Conservation (phyloP, 2,113 vertebrate genomes). For the Carlito syrichta region DNA sequence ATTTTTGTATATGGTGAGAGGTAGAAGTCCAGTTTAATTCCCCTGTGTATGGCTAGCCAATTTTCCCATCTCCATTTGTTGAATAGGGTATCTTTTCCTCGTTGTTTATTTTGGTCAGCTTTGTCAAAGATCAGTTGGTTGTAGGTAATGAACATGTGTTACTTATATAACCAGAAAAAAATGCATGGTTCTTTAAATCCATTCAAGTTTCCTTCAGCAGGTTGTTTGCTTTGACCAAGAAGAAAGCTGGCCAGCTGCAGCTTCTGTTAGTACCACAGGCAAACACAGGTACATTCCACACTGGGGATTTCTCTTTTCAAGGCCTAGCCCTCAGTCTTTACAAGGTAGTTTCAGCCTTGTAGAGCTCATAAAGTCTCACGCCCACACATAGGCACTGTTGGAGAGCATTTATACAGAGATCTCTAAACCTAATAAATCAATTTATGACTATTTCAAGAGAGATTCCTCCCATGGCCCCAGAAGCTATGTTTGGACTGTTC, state of each 20-base stretch:
- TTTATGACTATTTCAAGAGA: neutral
- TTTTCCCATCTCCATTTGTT: no score
- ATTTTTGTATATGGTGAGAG: no score
- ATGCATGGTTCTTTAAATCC: neutral
- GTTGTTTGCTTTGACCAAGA: neutral
- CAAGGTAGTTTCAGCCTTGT: neutral
- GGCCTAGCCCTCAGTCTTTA: neutral
- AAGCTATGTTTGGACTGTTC: neutral
- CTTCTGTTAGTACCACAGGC: neutral
- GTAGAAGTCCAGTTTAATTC: no score
- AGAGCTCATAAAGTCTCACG: neutral
- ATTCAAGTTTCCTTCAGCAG: neutral
- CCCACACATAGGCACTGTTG: neutral
- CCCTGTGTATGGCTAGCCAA: no score
- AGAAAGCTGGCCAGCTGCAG: neutral
- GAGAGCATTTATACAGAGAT: neutral
- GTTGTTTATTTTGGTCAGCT: no score
- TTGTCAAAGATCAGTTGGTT: no score
- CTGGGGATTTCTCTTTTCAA: neutral
- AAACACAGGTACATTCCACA: accelerated
- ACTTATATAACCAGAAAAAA: neutral
- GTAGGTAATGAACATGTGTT: no score
- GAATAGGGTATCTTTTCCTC: no score
- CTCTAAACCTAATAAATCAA: neutral
- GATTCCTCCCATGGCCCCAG: neutral